Evolutionary conservation across 2,113 vertebrate species (phyloP), one percentile per base, ranked within the genome.

Genomic region (Neopipo cinnamomea): DNA sequence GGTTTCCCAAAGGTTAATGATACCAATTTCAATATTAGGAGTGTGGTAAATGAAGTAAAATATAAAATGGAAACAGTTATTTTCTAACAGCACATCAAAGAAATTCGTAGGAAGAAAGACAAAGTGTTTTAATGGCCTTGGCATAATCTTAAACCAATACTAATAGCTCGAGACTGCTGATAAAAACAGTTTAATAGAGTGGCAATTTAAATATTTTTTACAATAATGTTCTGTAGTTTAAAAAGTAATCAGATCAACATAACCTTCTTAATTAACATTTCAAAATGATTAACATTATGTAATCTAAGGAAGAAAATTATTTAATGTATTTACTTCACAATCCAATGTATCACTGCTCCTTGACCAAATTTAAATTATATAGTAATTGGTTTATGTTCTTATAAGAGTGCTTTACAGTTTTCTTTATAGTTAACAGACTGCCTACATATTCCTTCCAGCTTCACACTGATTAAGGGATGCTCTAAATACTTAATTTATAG

Each of bases 221-320:
- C 97, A 98, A 98, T 98, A 98, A 98, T 98, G 97, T 97, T 97
- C 95, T 94, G 96, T 97, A 98, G 97, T 98, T 98, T 98, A 98
- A 97, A 98, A 98, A 97, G 98, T 98, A 98, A 98, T 98, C 97
- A 98, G 97, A 98, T 97, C 97, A 98, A 98, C 97, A 97, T 97
- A 98, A 97, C 97, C 98, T 98, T 98, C 97, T 97, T 98, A 98
- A 98, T 98, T 98, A 98, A 98, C 98, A 98, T 95, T 98, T 98
- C 98, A 98, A 96, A 97, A 98, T 98, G 97, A 98, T 98, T 98
- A 98, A 98, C 97, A 98, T 97, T 98, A 97, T 97, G 97, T 98
- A 97, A 98, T 95, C 77, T 97, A 97, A 97, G 91, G 90, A 98
- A 98, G 98, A 98, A 98, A 97, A 97, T 97, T 96, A 97, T 97